Evolutionary conservation across 64 coral and sea anemone genomes (phyloP).

Genomic region (Pocillopora damicornis): DNA sequence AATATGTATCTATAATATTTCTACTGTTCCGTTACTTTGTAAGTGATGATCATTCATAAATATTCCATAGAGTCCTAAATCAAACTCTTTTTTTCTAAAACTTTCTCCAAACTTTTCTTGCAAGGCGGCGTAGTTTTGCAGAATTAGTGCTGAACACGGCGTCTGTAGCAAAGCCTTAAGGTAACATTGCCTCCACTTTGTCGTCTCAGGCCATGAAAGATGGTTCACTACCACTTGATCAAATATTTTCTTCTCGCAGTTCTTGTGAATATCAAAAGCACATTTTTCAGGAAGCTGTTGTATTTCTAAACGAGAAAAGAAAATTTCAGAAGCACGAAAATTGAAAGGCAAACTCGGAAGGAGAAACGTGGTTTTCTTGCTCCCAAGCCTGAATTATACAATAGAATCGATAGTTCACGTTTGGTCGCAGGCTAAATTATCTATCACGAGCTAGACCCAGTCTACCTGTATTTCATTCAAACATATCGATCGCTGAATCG

Average conservation of each 20-base stretch:
- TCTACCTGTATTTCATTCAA: too few relatives aligned
- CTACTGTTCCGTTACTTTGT: not conserved
- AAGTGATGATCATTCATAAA: constrained; percentile 35
- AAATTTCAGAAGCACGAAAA: not conserved
- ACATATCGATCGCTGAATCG: too few relatives aligned
- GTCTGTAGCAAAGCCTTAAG: not conserved
- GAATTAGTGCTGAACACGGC: not conserved
- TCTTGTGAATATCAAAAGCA: constrained; percentile 12
- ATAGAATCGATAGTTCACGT: too few relatives aligned
- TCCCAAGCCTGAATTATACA: too few relatives aligned
- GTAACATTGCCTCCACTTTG: constrained; percentile 31
- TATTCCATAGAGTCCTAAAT: constrained; percentile 20
- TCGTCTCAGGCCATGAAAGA: constrained; percentile 10
- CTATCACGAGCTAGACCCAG: too few relatives aligned
- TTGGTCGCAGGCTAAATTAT: too few relatives aligned
- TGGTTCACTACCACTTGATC: constrained; percentile 32
- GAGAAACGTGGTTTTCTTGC: too few relatives aligned
- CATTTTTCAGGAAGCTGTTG: not conserved
- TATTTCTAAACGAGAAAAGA: not conserved
- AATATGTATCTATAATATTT: not conserved
- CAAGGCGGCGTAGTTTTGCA: not conserved
- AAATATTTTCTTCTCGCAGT: constrained; percentile 25
- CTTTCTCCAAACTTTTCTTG: constrained; percentile 24
- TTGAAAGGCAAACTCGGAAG: too few relatives aligned
- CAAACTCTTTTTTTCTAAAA: constrained; percentile 6